Evolutionary conservation across 2,797 vertebrate genomes (phyloP), one percentile per base, ranked within the genome.

Genomic region (Tiaroga cobitis): DNA sequence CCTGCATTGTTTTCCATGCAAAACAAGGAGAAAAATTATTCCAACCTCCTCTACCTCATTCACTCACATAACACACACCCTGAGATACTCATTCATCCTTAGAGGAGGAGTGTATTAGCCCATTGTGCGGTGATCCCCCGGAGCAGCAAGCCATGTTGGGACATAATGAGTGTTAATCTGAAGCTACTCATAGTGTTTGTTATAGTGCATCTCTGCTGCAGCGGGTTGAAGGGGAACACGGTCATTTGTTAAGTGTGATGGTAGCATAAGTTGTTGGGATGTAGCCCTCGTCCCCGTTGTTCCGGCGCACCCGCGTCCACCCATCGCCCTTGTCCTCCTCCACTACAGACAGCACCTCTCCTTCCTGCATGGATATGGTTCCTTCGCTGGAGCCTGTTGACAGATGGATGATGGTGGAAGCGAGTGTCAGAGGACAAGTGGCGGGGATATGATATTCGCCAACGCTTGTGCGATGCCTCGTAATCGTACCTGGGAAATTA

Each of bases 251-350:
- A 75, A 96, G 92, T 4, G 80, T 89, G 91, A 97, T 95, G 34
- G 92, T 94, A 90, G 97, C 96, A 49, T 98, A 98, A 85, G 97
- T 97, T 8, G 97, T 97, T 63, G 97, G 97, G 85, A 98, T 97
- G 49, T 98, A 98, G 86, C 97, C 97, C 88, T 98, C 97, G 0
- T 96, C 96, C 0, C 97, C 96, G 59, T 97, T 96, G 92, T 83
- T 94, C 89, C 96, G 90, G 24, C 96, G 94, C 37, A 98, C 97
- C 1, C 97, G 94, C 1, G 97, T 97, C 97, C 97, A 98, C 41
- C 97, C 97, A 0, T 98, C 97, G 0, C 97, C 97, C 85, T 98
- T 98, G 90, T 98, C 97, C 81, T 97, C 97, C 87, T 98, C 97
- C 83, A 98, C 96, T 83, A 98, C 93, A 8, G 94, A 93, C 54